These are phyloP conservation scores for Coremacera marginata DNA, from an alignment of 2,888 invertebrate genomes.

Conservation along the genomic window DNA sequence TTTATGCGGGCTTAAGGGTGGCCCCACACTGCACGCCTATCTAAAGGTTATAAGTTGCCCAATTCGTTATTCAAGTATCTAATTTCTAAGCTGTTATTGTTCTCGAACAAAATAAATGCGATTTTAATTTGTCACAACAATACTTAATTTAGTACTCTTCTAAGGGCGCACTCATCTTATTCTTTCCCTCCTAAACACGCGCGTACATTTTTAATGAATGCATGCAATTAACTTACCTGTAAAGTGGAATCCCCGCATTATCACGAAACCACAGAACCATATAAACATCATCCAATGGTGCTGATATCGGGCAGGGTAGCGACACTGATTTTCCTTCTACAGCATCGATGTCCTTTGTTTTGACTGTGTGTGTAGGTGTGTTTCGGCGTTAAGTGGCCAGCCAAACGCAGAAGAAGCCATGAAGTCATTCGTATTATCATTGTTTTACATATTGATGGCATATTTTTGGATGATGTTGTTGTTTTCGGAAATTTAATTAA, in stretches of 20 bases:
- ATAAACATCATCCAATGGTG: constrained; percentile 87
- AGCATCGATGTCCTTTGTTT: constrained; percentile 85
- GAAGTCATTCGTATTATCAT: neutral
- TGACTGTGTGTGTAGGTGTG: constrained; percentile 69
- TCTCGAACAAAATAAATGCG: no score
- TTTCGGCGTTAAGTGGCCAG: neutral
- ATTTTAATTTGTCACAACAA: no score
- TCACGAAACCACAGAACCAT: constrained; percentile 95
- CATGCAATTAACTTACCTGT: constrained; percentile 75
- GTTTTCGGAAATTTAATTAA: neutral
- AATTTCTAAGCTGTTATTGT: no score
- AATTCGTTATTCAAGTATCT: no score
- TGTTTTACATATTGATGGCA: constrained; percentile 12
- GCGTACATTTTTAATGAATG: neutral
- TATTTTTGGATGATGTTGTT: neutral
- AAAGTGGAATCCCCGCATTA: constrained; percentile 87
- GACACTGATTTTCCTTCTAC: constrained; percentile 90
- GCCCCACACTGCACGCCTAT: no score
- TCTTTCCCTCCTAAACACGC: neutral
- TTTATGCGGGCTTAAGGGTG: no score
- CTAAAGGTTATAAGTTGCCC: no score
- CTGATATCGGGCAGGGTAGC: constrained; percentile 88
- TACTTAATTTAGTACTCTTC: no score
- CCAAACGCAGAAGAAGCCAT: no score
- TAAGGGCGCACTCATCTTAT: no score